Evolutionary conservation across 2,888 invertebrate species (phyloP), one percentile per base, ranked within the genome.

Genomic region (Drosophila mercatorum): DNA sequence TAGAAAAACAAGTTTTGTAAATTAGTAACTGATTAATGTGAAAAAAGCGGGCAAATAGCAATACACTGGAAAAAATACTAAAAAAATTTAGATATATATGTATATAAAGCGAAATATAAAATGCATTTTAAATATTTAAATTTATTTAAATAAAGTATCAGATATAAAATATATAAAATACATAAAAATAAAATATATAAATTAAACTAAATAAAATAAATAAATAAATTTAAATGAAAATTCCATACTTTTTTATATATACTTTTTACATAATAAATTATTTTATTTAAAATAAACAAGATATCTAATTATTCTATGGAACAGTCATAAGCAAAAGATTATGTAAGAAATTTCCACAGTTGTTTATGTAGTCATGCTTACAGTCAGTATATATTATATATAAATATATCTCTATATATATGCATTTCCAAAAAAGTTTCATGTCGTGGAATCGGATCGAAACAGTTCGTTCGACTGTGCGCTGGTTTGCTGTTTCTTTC

Each of bases 381-480:
- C 0, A 17, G 10, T 1, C 6, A n/a, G 17, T 6, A 31, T 0
- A 28, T 3, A 28, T 28, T n/a, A 31, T n/a, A 31, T 5, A 49
- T 17, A 49, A 0, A 17, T 31, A 17, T 3, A 28, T 11, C n/a
- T n/a, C 28, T 22, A 44, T 57, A 47, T 41, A 56, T 8, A 68
- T 72, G 40, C 44, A 66, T 63, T 75, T 66, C 34, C 41, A 43
- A 62, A 41, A 55, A 41, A 38, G 22, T 28, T 57, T 56, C 46
- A 22, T 40, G 36, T 2, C 2, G 34, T 40, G 43, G 26, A 64
- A 46, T 6, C 52, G 26, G 34, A 4, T 28, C 26, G 26, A 53
- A 40, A 40, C 26, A 34, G 36, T 51, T 28, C 38, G 12, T 63
- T 12, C 36, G 26, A 17, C 40, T 17, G 22, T 8, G 38, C 41